A percentile compares a stretch with the other conserved stretches of the same genome.
These are phyloP conservation scores for Lycopodina hypogea DNA, from an alignment of 37 sponge, comb jelly and placozoan genomes.

Conservation along the genomic window DNA sequence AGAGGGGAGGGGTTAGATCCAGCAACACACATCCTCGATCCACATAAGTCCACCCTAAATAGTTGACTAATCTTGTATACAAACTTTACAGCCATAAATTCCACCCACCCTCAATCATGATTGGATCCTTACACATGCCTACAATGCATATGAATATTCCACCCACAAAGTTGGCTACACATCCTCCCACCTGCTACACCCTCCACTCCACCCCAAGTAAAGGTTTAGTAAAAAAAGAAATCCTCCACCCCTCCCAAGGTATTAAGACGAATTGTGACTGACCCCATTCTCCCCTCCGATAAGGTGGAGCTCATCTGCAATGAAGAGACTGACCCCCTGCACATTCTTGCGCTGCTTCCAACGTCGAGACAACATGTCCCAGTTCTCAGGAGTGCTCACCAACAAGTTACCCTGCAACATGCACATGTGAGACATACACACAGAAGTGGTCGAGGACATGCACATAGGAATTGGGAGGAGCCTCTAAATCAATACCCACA, in stretches of 20 bases:
- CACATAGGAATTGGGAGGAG: no score
- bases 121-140: no score
- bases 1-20: neutral
- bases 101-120: no score
- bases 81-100: neutral
- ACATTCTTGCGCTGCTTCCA: conserved; percentile 99
- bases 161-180: no score
- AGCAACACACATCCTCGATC: neutral
- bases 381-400: conserved; percentile 92
- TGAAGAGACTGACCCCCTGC: conserved; percentile 91
- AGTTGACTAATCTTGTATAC: neutral
- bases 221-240: no score
- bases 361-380: conserved; percentile 96
- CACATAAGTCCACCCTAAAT: neutral
- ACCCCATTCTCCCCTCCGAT: conserved; percentile 96
- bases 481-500: conserved; percentile 17
- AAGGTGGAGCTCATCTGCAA: conserved; percentile 93
- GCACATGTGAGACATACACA: no score
- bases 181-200: no score
- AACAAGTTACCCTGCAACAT: conserved; percentile 82
- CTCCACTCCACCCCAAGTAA: no score
- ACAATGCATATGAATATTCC: no score
- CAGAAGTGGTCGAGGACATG: neutral
- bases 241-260: no score
- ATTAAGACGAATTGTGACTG: neutral